Evolutionary conservation across 1,140 invertebrate genomes (phyloP), one percentile per base, ranked within the genome.

Genomic region (Zaprionus kolodkinae): DNA sequence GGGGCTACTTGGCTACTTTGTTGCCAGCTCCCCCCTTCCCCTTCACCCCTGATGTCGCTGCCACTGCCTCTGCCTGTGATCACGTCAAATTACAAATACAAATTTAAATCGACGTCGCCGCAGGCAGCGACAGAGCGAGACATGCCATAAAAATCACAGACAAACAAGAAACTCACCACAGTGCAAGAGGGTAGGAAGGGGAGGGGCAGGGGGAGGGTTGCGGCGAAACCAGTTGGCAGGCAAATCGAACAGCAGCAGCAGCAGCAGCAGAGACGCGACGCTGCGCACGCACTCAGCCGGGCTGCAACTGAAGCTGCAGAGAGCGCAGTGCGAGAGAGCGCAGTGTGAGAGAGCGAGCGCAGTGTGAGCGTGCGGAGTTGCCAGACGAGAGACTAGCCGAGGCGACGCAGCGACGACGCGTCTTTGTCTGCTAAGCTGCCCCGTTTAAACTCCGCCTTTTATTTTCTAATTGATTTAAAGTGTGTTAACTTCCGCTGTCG

Each of bases 381-480:
- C 27, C 15, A 13, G 9, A 15, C 11, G 36, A 13, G 36, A 38
- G 36, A 12, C 11, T 11, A n/a, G 38, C 2, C 27, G 64, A 62
- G 60, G 69, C 60, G 27, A 55, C 43, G 13, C 71, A 45, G 7
- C 56, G 57, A 61, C 62, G 3, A 3, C 27, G 27, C 27, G 68
- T 71, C 75, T 73, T 77, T 78, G 75, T 74, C 75, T 65, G 76
- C 76, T 78, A 78, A 78, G 76, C 66, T 74, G 76, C 13, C 74
- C 61, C 84, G 81, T 80, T 79, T 82, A 91, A 86, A 91, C 89
- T 88, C 89, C 89, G 89, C 89, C 89, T 91, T 80, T 91, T 89
- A 89, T 89, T 85, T 89, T 89, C 81, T 91, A 91, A 91, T 91
- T 91, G 89, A 91, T 91, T 91, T 91, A 91, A 82, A 82, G 81